Conservation (phyloP, 2,797 vertebrate genomes). For the Manis javanica region DNA sequence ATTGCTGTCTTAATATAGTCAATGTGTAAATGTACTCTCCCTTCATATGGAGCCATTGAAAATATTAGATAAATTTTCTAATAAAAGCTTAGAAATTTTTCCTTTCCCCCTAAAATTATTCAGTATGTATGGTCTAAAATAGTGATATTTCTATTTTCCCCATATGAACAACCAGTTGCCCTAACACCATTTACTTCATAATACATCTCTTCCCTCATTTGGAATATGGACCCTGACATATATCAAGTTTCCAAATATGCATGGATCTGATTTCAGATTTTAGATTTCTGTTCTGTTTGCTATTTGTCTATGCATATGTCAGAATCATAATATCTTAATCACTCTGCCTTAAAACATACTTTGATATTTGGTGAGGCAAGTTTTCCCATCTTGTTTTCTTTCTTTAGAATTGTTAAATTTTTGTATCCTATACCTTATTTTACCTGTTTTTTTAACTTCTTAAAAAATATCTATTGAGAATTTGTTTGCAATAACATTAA, state of each 20-base stretch:
- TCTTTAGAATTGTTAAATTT: neutral
- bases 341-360: neutral
- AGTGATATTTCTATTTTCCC: neutral
- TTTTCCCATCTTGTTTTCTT: neutral
- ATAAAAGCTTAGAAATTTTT: neutral
- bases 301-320: neutral
- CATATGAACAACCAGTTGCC: neutral
- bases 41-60: neutral
- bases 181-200: neutral
- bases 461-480: neutral
- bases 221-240: neutral
- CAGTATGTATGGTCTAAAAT: neutral
- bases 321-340: neutral
- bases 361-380: neutral
- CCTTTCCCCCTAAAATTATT: neutral
- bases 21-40: neutral
- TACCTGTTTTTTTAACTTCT: neutral
- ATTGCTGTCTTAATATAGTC: neutral
- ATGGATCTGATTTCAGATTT: neutral
- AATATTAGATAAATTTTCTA: neutral
- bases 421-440: neutral
- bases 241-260: neutral
- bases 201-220: neutral
- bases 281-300: neutral
- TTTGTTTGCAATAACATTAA: neutral